Evolutionary conservation across 2,113 vertebrate species (phyloP).

Genomic region (Ptyas mucosa): DNA sequence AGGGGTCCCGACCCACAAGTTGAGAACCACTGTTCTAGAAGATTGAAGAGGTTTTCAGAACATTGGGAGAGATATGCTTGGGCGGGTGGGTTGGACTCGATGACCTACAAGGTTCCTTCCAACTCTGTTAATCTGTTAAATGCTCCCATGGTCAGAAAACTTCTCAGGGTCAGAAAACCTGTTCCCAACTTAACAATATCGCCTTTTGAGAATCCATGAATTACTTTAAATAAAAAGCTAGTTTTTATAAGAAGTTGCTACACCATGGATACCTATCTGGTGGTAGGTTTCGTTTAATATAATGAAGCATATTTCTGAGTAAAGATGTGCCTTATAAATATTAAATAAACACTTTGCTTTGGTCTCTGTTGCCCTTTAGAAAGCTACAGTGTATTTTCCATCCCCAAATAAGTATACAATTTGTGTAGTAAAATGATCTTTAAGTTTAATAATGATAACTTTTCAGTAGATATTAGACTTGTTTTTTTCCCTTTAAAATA

Average conservation of each 20-base stretch:
- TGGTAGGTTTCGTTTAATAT: not conserved
- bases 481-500: not conserved
- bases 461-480: not conserved
- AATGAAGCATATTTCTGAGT: not conserved
- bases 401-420: not conserved
- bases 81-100: too few species aligned
- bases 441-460: not conserved
- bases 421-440: not conserved
- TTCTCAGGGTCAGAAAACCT: not conserved
- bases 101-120: too few species aligned
- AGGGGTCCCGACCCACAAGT: too few species aligned
- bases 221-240: not conserved
- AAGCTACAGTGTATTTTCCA: not conserved
- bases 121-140: too few species aligned
- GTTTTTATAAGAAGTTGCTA: not conserved
- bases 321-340: not conserved
- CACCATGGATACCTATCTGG: not conserved
- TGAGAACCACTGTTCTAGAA: not conserved
- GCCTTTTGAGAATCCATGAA: not conserved
- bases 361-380: not conserved
- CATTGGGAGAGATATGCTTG: not conserved
- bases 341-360: not conserved
- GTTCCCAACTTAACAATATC: not conserved
- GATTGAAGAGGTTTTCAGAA: not conserved
- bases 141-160: not conserved